Evolutionary conservation across 2,113 vertebrate genomes (phyloP).

Genomic region (Rhinopomastus cyanomelas): DNA sequence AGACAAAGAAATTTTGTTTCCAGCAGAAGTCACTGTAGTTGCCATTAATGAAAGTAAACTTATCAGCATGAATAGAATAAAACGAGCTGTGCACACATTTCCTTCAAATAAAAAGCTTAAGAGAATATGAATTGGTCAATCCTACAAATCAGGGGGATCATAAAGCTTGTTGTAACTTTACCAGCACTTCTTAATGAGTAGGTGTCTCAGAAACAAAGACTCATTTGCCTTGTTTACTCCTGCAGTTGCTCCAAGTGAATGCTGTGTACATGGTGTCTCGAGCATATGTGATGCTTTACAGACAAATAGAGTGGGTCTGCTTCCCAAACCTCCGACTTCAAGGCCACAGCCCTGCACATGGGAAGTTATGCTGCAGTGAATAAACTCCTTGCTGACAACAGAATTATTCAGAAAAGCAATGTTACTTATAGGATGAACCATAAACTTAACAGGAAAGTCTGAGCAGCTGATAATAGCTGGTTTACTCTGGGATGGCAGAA

Average conservation of each 20-base stretch:
- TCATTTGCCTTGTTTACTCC: not conserved
- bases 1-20: not conserved
- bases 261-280: not conserved
- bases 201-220: not conserved
- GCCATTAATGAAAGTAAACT: not conserved
- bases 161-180: not conserved
- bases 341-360: not conserved
- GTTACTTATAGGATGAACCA: not conserved
- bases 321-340: not conserved
- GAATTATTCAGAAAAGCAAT: not conserved
- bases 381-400: not conserved
- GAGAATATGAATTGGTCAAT: not conserved
- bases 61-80: not conserved
- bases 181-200: not conserved
- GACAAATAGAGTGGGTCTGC: not conserved
- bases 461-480: not conserved
- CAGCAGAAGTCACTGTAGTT: not conserved
- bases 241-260: not conserved
- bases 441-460: not conserved
- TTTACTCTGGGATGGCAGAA: not conserved
- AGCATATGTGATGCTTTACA: not conserved
- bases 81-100: fast-evolving
- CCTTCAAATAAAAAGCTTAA: not conserved
- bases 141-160: not conserved
- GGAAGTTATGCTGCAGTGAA: not conserved